A percentile compares a stretch with the other conserved stretches of the same genome.
These are phyloP conservation scores for Euwallacea similis DNA, from an alignment of 1,140 invertebrate species.

Conservation along the genomic window DNA sequence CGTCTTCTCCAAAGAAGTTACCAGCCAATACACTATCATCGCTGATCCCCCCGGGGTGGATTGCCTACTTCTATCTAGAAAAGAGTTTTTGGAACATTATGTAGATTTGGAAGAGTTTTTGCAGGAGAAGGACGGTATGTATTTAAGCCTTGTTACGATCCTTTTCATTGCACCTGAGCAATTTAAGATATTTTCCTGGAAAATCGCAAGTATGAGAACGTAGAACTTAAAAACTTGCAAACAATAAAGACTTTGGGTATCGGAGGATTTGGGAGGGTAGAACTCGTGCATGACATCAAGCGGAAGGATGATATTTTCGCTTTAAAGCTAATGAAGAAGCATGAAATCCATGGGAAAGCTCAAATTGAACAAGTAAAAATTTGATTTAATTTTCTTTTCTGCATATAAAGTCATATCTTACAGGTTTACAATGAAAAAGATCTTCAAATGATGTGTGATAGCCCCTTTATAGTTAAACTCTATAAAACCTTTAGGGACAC, in stretches of 20 bases:
- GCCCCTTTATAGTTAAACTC: conserved; percentile 63
- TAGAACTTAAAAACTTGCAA: conserved; percentile 77
- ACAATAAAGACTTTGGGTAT: conserved; percentile 86
- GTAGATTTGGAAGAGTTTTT: conserved; percentile 50
- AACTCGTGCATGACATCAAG: conserved; percentile 66
- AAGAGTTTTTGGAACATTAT: conserved; percentile 55
- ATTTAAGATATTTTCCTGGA: neutral
- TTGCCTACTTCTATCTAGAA: conserved; percentile 84
- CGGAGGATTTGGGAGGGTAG: conserved; percentile 91
- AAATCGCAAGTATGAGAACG: conserved; percentile 60
- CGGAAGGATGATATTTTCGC: conserved; percentile 75
- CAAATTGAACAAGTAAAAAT: conserved; percentile 76
- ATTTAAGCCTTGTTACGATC: neutral
- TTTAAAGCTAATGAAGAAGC: conserved; percentile 90
- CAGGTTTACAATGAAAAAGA: conserved; percentile 92
- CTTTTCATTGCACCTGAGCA: neutral
- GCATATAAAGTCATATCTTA: conserved; percentile 69
- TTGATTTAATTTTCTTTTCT: conserved; percentile 65
- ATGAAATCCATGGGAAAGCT: conserved; percentile 90
- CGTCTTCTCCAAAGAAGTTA: conserved; percentile 77
- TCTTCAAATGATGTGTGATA: conserved; percentile 79
- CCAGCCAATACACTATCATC: conserved; percentile 83
- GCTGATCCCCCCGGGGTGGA: conserved; percentile 86
- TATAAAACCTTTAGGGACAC: conserved; percentile 92
- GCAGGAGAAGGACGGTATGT: conserved; percentile 7